Evolutionary conservation across 2,797 vertebrate species (phyloP).

Genomic region (Enoplosus armatus): DNA sequence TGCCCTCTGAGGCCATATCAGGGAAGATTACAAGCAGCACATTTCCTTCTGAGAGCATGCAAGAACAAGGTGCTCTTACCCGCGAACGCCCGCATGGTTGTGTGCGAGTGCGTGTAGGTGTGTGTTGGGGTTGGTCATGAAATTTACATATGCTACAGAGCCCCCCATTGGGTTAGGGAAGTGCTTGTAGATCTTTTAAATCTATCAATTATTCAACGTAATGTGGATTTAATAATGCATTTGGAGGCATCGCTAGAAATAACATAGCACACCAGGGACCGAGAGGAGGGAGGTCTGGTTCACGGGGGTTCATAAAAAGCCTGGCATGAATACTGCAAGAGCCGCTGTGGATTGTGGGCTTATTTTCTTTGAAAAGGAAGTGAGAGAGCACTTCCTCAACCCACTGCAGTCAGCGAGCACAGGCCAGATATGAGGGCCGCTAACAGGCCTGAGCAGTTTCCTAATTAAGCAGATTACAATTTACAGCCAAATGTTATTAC

Average conservation of each 20-base stretch:
- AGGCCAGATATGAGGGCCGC: constrained; percentile 34
- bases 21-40: constrained; percentile 63
- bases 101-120: constrained; percentile 17
- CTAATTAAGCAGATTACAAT: constrained; percentile 36
- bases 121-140: constrained; percentile 60
- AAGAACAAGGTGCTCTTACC: constrained; percentile 60
- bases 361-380: constrained; percentile 81
- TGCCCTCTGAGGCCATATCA: constrained; percentile 68
- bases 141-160: constrained; percentile 80
- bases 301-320: constrained; percentile 75
- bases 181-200: constrained; percentile 85
- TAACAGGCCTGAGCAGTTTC: constrained; percentile 25
- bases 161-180: constrained; percentile 67
- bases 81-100: not conserved
- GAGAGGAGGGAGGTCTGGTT: constrained; percentile 72
- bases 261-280: constrained; percentile 78
- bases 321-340: constrained; percentile 80
- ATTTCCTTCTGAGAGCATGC: constrained; percentile 61
- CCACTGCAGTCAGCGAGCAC: constrained; percentile 19
- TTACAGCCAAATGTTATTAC: constrained; percentile 8
- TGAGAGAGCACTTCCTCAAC: constrained; percentile 72
- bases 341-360: constrained; percentile 64
- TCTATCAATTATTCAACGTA: constrained; percentile 84
- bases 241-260: constrained; percentile 79
- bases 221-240: constrained; percentile 86